Evolutionary conservation across 1,140 invertebrate species (phyloP).

Genomic region (Pteromalus puparum): DNA sequence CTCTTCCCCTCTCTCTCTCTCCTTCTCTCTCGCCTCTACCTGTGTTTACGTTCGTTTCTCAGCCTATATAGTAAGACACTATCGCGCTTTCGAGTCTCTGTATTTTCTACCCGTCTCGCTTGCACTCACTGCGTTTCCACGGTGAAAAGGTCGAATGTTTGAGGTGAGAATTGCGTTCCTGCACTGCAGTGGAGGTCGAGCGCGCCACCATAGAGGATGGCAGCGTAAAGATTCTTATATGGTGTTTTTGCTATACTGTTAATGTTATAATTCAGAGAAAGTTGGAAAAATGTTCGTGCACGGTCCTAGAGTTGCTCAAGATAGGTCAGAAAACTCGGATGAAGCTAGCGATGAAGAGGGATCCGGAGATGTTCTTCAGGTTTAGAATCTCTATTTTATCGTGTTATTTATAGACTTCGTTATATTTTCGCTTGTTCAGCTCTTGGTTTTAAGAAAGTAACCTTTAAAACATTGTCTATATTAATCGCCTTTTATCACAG

Average conservation of each 20-base stretch:
- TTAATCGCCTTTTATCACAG: conserved; percentile 69
- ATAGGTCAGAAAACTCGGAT: conserved; percentile 66
- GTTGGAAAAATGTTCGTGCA: conserved; percentile 69
- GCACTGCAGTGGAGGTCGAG: background rate
- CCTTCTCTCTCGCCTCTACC: background rate
- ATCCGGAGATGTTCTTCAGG: conserved; percentile 68
- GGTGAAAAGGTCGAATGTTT: background rate
- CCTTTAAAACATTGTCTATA: background rate
- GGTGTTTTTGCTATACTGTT: background rate
- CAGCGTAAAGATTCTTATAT: background rate
- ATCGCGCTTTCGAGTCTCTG: background rate
- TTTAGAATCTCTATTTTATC: conserved; percentile 46
- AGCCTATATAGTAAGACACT: background rate
- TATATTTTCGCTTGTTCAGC: background rate
- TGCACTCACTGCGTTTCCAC: background rate
- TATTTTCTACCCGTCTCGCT: conserved; percentile 8
- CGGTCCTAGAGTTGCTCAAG: conserved; percentile 58
- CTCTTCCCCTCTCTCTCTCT: background rate
- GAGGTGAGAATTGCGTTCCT: background rate
- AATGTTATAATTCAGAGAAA: background rate
- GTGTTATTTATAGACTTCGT: background rate
- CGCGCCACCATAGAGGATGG: background rate
- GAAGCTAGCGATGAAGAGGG: conserved; percentile 68
- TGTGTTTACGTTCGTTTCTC: background rate
- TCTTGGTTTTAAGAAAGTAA: background rate